phyloP scores from a whole-genome alignment of 1,140 invertebrate species.

The Camponotus vicinus region DNA sequence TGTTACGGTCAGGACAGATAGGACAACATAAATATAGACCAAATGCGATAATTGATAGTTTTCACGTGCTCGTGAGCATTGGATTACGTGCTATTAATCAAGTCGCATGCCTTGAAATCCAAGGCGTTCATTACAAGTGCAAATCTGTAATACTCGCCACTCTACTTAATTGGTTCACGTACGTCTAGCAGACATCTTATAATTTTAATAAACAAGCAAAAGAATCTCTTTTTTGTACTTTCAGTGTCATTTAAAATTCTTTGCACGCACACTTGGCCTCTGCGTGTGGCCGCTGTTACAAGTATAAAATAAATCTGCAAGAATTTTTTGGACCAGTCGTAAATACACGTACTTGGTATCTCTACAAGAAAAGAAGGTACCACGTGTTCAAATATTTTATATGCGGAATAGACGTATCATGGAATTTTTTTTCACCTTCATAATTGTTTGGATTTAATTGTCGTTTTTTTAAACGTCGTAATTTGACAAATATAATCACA shows the following conservation, averaged over 20 bases:
- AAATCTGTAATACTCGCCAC: slow-evolving; percentile 32
- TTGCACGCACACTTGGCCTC: background rate
- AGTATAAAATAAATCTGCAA: background rate
- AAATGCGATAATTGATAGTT: slow-evolving; percentile 57
- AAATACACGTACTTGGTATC: background rate
- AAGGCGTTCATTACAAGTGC: slow-evolving; percentile 43
- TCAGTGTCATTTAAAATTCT: slow-evolving; percentile 23
- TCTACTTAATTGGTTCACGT: slow-evolving; percentile 36
- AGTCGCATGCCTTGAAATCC: slow-evolving; percentile 20
- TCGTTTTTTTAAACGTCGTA: slow-evolving; percentile 48
- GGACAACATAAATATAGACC: slow-evolving; percentile 44
- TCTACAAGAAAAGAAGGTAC: slow-evolving; percentile 28
- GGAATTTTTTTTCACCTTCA: slow-evolving; percentile 59
- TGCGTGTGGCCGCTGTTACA: slow-evolving; percentile 9
- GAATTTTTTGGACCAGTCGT: background rate
- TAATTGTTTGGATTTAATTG: slow-evolving; percentile 66
- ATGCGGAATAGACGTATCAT: background rate
- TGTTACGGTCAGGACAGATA: slow-evolving; percentile 28
- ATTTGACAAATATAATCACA: slow-evolving; percentile 5
- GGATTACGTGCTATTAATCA: slow-evolving; percentile 53
- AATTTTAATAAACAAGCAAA: slow-evolving; percentile 35
- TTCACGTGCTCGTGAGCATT: slow-evolving; percentile 47
- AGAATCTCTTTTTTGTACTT: background rate
- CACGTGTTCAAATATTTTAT: slow-evolving; percentile 60
- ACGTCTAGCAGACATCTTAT: background rate